Conservation (phyloP, 64 coral and sea anemone species). For the Pocillopora damicornis region DNA sequence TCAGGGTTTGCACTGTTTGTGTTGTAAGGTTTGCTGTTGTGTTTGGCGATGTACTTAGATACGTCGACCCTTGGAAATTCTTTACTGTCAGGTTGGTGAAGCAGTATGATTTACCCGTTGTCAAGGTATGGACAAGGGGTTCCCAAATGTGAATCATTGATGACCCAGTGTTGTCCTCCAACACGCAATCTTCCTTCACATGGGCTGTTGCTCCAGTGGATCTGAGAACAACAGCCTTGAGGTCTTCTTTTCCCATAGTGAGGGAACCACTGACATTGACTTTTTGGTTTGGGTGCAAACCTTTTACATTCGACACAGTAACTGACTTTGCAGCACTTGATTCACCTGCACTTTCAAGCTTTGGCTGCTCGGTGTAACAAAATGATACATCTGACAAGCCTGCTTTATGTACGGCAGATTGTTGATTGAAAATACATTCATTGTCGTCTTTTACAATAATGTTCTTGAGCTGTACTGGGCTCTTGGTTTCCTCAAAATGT, state of each 20-base stretch:
- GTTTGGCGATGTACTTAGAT: slow-evolving; percentile 41
- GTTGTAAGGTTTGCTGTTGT: slow-evolving; percentile 24
- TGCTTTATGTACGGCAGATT: slow-evolving; percentile 27
- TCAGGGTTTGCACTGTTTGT: slow-evolving; percentile 42
- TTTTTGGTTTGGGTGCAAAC: slow-evolving; percentile 43
- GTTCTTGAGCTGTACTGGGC: slow-evolving; percentile 42
- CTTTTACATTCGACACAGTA: slow-evolving; percentile 32
- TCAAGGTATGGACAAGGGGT: slow-evolving; percentile 20
- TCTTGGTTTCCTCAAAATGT: slow-evolving; percentile 55
- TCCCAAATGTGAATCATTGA: slow-evolving; percentile 41
- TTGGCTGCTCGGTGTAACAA: slow-evolving; percentile 35
- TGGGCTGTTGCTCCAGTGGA: slow-evolving; percentile 26
- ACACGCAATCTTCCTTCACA: slow-evolving; percentile 49
- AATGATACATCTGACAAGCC: slow-evolving; percentile 52
- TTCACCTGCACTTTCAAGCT: slow-evolving; percentile 1
- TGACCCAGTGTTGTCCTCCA: slow-evolving; percentile 39
- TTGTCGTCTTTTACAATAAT: slow-evolving; percentile 28
- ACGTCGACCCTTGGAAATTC: slow-evolving; percentile 40
- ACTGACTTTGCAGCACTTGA: slow-evolving; percentile 5
- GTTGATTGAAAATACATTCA: slow-evolving; percentile 42
- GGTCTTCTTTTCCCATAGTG: slow-evolving; percentile 40
- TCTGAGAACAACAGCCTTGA: slow-evolving; percentile 39
- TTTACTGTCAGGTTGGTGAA: slow-evolving; percentile 39
- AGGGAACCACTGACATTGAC: slow-evolving; percentile 42
- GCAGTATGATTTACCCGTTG: slow-evolving; percentile 25